These are phyloP conservation scores for Bombus pascuorum DNA, from an alignment of 1,140 invertebrate species.

Conservation along the genomic window DNA sequence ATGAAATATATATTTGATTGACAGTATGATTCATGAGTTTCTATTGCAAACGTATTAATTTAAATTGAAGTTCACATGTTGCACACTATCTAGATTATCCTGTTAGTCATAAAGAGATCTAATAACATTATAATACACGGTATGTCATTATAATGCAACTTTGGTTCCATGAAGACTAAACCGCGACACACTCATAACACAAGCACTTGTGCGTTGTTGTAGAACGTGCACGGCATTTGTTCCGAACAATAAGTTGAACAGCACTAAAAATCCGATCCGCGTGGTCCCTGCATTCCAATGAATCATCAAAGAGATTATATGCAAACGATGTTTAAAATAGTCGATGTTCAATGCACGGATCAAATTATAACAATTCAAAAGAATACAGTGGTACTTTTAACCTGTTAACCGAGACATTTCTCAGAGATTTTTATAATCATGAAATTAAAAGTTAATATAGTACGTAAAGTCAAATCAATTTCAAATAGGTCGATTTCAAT, in stretches of 20 bases:
- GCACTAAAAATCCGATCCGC: slow-evolving; percentile 6
- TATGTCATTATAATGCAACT: background rate
- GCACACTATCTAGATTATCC: background rate
- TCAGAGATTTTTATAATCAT: no score
- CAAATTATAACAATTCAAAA: background rate
- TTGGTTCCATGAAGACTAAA: background rate
- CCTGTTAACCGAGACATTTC: no score
- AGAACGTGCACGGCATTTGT: background rate
- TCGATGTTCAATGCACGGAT: background rate
- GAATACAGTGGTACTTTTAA: background rate
- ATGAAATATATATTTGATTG: background rate
- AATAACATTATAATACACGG: background rate
- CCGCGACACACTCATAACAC: background rate
- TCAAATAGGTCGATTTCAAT: no score
- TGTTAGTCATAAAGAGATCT: background rate
- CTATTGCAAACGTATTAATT: no score
- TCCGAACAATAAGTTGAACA: background rate
- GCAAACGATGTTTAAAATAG: background rate
- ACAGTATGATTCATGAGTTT: background rate
- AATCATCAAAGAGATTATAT: slow-evolving; percentile 17
- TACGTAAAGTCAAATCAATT: no score
- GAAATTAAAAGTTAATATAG: background rate
- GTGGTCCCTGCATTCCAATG: background rate
- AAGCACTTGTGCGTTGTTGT: background rate
- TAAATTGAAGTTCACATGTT: no score